Conservation (phyloP, 2,113 vertebrate species). For the Ariopsis seemanni region DNA sequence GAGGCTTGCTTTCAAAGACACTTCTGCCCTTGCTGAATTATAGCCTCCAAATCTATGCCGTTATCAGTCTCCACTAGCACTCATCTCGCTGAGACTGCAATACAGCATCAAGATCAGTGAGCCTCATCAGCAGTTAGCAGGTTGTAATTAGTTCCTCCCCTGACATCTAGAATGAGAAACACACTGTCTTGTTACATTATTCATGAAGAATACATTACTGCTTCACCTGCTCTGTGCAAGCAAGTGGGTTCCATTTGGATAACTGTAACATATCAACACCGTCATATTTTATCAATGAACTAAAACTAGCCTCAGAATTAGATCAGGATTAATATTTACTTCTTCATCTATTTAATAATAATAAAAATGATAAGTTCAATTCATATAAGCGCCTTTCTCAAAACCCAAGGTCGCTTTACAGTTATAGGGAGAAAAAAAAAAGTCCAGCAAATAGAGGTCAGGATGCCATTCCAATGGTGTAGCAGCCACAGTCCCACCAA, state of each 20-base stretch:
- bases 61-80: constrained; percentile 29
- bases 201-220: constrained; percentile 58
- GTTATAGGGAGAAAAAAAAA: no score
- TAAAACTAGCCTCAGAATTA: background rate
- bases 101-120: constrained; percentile 53
- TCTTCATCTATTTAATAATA: background rate
- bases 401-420: no score
- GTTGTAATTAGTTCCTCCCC: constrained; percentile 57
- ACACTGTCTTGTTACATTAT: constrained; percentile 60
- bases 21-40: constrained; percentile 27
- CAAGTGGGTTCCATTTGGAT: constrained; percentile 35
- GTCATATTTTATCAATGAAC: background rate
- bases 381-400: no score
- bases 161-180: constrained; percentile 50
- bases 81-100: constrained; percentile 18
- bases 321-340: background rate
- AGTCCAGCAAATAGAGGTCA: no score
- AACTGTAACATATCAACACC: constrained; percentile 28
- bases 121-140: constrained; percentile 53
- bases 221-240: constrained; percentile 43
- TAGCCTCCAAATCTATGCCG: constrained; percentile 13
- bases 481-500: no score
- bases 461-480: no score
- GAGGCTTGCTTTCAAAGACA: constrained; percentile 18
- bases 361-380: no score